Percentiles rank a stretch among this genome's conserved stretches.
Evolutionary conservation across 2,113 vertebrate genomes (phyloP).

Genomic region (Camelus dromedarius): DNA sequence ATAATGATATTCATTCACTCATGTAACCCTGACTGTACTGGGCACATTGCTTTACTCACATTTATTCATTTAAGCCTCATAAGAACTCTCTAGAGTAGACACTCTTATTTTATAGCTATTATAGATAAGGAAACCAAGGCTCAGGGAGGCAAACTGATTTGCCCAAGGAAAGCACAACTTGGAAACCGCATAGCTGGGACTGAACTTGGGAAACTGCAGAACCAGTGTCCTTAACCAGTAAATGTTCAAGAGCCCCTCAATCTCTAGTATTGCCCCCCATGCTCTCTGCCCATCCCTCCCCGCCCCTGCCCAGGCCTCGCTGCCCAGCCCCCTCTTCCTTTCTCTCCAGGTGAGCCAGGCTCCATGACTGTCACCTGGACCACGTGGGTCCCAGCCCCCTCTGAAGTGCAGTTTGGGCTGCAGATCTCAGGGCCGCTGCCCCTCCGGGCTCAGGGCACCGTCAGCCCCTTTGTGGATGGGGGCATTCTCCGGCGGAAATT

Average conservation of each 20-base stretch:
- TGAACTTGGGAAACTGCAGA: not conserved
- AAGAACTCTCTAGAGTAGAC: not conserved
- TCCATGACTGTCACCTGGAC: slow-evolving; percentile 94
- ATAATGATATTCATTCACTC: not conserved
- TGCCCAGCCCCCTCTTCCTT: not conserved
- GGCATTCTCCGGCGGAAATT: slow-evolving; percentile 87
- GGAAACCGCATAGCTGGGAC: not conserved
- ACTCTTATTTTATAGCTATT: not conserved
- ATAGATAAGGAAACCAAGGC: not conserved
- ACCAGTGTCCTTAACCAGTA: not conserved
- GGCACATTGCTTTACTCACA: not conserved
- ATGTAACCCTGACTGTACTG: not conserved
- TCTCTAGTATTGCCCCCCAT: not conserved
- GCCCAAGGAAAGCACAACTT: not conserved
- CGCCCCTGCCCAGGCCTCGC: not conserved
- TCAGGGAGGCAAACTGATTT: not conserved
- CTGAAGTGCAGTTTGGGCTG: slow-evolving; percentile 88
- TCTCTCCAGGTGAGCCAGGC: slow-evolving; percentile 79
- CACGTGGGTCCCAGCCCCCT: slow-evolving; percentile 87
- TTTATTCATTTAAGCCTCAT: not conserved
- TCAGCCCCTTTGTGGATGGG: slow-evolving; percentile 89
- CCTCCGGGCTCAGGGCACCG: slow-evolving; percentile 81
- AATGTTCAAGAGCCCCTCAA: not conserved
- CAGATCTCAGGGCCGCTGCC: slow-evolving; percentile 84
- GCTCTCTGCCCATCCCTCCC: not conserved